phyloP scores from a whole-genome alignment of 1,140 invertebrate genomes.

The Vollenhovia emeryi region DNA sequence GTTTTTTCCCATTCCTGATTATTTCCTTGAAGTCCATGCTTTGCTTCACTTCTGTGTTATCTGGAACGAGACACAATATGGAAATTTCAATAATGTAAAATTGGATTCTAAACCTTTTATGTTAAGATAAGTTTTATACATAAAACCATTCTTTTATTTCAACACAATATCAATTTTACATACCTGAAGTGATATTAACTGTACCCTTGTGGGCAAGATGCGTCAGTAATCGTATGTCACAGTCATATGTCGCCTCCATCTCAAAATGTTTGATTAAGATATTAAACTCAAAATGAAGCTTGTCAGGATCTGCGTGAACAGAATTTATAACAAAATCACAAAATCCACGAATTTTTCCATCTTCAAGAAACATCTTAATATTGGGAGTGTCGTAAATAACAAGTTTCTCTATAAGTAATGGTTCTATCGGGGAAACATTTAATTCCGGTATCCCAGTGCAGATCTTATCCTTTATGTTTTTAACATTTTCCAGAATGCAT shows the following conservation, averaged over 20 bases:
- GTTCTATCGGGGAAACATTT: slow-evolving; percentile 86
- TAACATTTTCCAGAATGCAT: too few species aligned
- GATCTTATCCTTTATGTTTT: slow-evolving; percentile 86
- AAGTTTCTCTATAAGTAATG: slow-evolving; percentile 86
- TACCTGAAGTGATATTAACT: slow-evolving; percentile 58
- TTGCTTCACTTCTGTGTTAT: too few species aligned
- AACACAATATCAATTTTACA: background rate
- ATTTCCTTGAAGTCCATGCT: too few species aligned
- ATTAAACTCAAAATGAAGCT: slow-evolving; percentile 78
- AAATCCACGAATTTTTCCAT: slow-evolving; percentile 85
- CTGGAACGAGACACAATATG: too few species aligned
- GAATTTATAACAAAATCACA: slow-evolving; percentile 84
- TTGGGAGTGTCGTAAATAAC: slow-evolving; percentile 79
- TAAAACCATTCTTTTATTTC: background rate
- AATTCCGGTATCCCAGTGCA: slow-evolving; percentile 82
- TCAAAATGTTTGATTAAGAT: too few species aligned
- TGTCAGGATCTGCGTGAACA: slow-evolving; percentile 85
- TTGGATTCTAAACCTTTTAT: background rate
- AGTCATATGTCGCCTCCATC: slow-evolving; percentile 86
- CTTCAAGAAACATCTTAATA: slow-evolving; percentile 84
- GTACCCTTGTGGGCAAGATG: slow-evolving; percentile 76
- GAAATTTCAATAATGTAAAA: too few species aligned
- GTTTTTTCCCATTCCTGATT: too few species aligned
- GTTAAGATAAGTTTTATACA: background rate
- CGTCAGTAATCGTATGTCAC: slow-evolving; percentile 84